phyloP scores from a whole-genome alignment of 2,797 vertebrate genomes.

The Characodon lateralis region DNA sequence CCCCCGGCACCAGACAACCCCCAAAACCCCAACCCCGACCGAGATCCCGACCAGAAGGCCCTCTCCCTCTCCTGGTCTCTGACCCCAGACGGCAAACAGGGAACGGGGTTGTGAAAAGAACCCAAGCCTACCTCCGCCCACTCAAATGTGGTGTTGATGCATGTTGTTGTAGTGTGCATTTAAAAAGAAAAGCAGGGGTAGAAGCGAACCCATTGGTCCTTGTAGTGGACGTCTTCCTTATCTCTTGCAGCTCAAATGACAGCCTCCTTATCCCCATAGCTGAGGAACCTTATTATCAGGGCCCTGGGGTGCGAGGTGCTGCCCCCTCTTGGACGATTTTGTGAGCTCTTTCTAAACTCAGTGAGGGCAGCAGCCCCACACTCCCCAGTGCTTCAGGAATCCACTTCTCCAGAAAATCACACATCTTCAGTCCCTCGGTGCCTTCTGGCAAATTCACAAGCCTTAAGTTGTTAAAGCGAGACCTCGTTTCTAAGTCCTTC shows the following conservation, averaged over 20 bases:
- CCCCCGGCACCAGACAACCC: too few species aligned
- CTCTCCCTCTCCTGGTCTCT: too few species aligned
- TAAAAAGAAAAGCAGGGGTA: background rate
- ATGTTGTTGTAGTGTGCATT: too few species aligned
- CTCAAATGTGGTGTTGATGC: too few species aligned
- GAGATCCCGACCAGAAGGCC: too few species aligned
- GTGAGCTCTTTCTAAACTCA: background rate
- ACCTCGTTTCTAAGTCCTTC: background rate
- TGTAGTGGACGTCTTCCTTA: background rate
- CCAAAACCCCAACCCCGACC: too few species aligned
- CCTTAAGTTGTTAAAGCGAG: background rate
- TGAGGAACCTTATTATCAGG: background rate
- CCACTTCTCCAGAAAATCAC: slow-evolving; percentile 4
- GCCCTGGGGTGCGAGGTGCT: background rate
- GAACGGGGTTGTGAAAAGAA: too few species aligned
- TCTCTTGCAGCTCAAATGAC: background rate
- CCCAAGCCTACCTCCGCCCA: too few species aligned
- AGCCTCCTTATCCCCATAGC: background rate
- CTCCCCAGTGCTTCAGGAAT: background rate
- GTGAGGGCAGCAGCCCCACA: background rate
- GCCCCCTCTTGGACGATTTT: background rate
- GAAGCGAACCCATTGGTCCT: background rate
- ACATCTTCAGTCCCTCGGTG: background rate
- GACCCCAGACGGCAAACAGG: too few species aligned
- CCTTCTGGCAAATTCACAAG: background rate